A percentile compares a stretch with the other conserved stretches of the same genome.
These are phyloP conservation scores for Molothrus ater DNA, from an alignment of 2,797 vertebrate genomes.

Conservation along the genomic window DNA sequence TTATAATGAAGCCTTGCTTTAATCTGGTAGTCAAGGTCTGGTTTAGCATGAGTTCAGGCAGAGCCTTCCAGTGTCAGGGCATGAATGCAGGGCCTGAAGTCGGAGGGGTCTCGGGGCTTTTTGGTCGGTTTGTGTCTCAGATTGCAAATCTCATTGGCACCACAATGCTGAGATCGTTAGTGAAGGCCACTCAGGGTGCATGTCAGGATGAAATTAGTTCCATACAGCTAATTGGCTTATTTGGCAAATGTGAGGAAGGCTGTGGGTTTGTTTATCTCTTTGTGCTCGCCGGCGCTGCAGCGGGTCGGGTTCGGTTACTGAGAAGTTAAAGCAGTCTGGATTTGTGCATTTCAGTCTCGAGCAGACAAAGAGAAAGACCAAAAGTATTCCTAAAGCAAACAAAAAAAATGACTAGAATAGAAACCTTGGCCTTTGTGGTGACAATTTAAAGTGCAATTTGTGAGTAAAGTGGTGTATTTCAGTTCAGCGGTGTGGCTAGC, in stretches of 20 bases:
- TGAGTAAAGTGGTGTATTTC: slow-evolving; percentile 19
- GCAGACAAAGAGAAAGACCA: not conserved
- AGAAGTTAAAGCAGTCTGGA: not conserved
- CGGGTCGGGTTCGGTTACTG: not conserved
- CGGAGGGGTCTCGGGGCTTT: not conserved
- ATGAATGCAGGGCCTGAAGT: not conserved
- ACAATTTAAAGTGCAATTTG: slow-evolving; percentile 28
- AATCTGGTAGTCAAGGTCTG: not conserved
- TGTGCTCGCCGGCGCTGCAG: not conserved
- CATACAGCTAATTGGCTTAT: not conserved
- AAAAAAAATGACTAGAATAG: slow-evolving; percentile 27
- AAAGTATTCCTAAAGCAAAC: slow-evolving; percentile 54
- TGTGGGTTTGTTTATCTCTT: not conserved
- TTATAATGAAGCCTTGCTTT: slow-evolving; percentile 31
- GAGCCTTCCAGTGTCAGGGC: not conserved
- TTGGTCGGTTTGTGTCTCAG: not conserved
- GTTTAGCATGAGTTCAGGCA: not conserved
- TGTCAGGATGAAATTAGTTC: not conserved
- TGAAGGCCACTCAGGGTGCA: not conserved
- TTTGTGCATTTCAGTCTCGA: not conserved
- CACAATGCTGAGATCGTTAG: not conserved
- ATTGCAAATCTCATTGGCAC: not conserved
- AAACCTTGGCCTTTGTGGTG: slow-evolving; percentile 33
- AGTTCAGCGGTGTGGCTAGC: not conserved
- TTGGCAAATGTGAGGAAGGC: not conserved